These are phyloP conservation scores for Palythoa caribaeorum DNA, from an alignment of 92 coral and sea anemone species.

Conservation along the genomic window DNA sequence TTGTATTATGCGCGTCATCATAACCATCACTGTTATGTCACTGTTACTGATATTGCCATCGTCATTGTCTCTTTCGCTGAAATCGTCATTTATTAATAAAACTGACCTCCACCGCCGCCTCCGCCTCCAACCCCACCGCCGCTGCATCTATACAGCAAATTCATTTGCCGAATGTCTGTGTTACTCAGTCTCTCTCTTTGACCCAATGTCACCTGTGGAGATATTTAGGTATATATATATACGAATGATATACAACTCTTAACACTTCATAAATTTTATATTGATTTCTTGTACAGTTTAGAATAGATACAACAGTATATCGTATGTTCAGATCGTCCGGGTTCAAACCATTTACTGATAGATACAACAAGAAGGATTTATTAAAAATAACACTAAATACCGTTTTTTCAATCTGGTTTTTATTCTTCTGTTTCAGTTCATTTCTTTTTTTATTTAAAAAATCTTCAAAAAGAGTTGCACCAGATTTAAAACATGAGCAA, in stretches of 20 bases:
- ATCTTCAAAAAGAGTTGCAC: too few relatives aligned
- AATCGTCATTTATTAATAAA: neutral
- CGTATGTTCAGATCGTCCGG: too few relatives aligned
- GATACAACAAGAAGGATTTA: too few relatives aligned
- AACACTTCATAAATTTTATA: neutral
- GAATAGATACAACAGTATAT: too few relatives aligned
- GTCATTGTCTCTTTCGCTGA: neutral
- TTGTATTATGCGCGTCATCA: neutral
- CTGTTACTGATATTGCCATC: neutral
- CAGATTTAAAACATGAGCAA: too few relatives aligned
- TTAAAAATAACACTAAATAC: too few relatives aligned
- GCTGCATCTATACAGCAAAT: conserved; percentile 31
- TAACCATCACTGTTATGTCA: neutral
- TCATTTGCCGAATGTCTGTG: conserved; percentile 31
- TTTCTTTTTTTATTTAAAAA: too few relatives aligned
- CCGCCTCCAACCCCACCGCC: conserved; percentile 30
- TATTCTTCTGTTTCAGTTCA: too few relatives aligned
- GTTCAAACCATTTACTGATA: too few relatives aligned
- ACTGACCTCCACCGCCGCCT: neutral
- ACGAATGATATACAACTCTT: too few relatives aligned
- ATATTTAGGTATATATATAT: neutral
- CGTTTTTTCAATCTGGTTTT: too few relatives aligned
- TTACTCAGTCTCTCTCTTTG: conserved; percentile 20
- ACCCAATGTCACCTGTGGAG: conserved; percentile 20
- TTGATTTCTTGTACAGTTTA: neutral